Evolutionary conservation across 1,140 invertebrate species (phyloP), one percentile per base, ranked within the genome.

Genomic region (Zaprionus inermis): DNA sequence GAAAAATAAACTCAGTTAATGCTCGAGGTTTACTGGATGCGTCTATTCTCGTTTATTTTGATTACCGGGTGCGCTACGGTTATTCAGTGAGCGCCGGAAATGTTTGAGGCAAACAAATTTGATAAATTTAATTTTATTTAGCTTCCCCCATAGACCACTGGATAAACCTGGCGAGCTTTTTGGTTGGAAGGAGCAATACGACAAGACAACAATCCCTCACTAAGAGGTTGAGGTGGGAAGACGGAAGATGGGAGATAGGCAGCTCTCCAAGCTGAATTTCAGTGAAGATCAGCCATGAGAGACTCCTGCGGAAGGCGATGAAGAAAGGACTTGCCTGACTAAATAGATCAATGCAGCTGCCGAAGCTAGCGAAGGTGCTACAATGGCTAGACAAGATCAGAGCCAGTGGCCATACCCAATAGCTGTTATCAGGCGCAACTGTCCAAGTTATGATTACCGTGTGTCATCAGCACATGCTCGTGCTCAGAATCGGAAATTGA

Each of bases 81-180:
- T 75, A 75, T 67, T 67, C 52, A 32, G 38, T 49, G 56, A 58
- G 55, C 7, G 49, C 52, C 70, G 74, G 66, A 84, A 85, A 81
- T 68, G 71, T 76, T 78, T 78, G 67, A 14, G 49, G 52, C 77
- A 78, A 85, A 66, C 76, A 83, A 79, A 83, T 83, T 85, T 68
- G n/a, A 86, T 79, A 63, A 75, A 76, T 86, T 85, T 59, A 81
- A 28, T 24, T 75, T 71, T 52, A 78, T 85, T 55, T 59, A 59
- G 18, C 7, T 32, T 10, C 5, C 30, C 30, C 30, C 1, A 36
- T 3, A 30, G 11, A 54, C 44, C 51, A 64, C 30, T 14, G 10
- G 28, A 32, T 56, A 36, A 56, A 18, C 18, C 2, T 20, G 44
- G 1, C 2, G 1, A 24, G 22, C 22, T 24, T 6, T 49, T 12